Conservation (phyloP, 2,797 vertebrate genomes). For the Gastrophryne carolinensis region DNA sequence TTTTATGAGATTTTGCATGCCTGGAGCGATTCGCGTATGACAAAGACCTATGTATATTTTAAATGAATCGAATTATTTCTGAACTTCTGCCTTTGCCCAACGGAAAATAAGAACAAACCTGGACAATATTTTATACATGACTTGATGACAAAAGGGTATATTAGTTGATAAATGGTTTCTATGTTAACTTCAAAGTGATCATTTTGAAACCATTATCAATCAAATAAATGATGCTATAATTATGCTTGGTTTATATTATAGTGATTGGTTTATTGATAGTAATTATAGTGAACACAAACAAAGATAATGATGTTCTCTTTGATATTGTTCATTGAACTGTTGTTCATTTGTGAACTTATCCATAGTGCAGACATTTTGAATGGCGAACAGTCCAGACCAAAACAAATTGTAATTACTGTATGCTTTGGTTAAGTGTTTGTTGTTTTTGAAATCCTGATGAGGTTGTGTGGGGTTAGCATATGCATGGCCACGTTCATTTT, state of each 20-base stretch:
- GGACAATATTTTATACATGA: slow-evolving; percentile 22
- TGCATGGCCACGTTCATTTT: neutral
- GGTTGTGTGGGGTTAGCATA: neutral
- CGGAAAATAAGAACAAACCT: neutral
- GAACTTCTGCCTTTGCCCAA: neutral
- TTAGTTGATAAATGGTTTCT: neutral
- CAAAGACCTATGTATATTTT: neutral
- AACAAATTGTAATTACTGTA: slow-evolving; percentile 13
- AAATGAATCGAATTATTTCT: neutral
- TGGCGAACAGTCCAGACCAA: neutral
- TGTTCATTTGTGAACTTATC: neutral
- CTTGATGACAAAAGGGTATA: slow-evolving; percentile 13
- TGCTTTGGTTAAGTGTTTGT: neutral
- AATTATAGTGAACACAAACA: neutral
- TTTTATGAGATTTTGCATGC: no score
- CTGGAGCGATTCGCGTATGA: no score
- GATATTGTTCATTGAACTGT: no score
- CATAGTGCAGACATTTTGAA: neutral
- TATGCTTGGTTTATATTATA: neutral
- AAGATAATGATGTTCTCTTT: neutral
- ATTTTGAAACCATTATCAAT: neutral
- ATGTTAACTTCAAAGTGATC: neutral
- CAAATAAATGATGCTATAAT: neutral
- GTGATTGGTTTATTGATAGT: neutral
- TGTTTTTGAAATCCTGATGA: neutral